Evolutionary conservation across 2,113 vertebrate species (phyloP).

Genomic region (Hypocryptadius cinnamomeus): DNA sequence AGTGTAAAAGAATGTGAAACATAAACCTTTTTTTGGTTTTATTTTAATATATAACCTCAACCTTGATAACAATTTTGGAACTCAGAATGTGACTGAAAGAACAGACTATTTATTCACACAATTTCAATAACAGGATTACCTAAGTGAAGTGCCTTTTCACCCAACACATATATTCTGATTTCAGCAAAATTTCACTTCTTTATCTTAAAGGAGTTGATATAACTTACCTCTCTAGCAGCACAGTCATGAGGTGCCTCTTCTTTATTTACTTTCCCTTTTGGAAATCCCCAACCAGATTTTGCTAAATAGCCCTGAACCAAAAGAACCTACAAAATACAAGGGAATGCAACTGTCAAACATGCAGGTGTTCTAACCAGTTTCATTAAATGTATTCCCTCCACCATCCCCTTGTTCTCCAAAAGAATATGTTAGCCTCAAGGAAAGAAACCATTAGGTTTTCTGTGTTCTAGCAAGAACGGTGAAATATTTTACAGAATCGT

Average conservation of each 20-base stretch:
- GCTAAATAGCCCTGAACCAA: conserved; percentile 97
- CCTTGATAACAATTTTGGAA: neutral
- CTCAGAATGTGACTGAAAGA: neutral
- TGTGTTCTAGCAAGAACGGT: neutral
- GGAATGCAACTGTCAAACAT: neutral
- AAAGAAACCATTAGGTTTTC: neutral
- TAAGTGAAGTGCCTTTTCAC: neutral
- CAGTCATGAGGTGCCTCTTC: conserved; percentile 96
- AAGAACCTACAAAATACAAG: conserved; percentile 75
- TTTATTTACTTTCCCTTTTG: conserved; percentile 97
- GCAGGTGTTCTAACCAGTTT: neutral
- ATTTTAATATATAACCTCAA: neutral
- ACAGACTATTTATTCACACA: neutral
- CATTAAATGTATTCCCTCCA: neutral
- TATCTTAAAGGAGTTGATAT: neutral
- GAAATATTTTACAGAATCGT: rapidly evolving
- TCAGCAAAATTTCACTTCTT: neutral
- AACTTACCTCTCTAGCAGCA: conserved; percentile 89
- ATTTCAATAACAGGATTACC: neutral
- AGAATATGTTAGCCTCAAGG: neutral
- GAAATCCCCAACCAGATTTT: conserved; percentile 98
- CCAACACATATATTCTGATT: neutral
- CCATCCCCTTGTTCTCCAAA: neutral
- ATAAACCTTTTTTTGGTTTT: neutral
- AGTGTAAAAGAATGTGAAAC: neutral